Evolutionary conservation across 2,113 vertebrate species (phyloP).

Genomic region (Chascanopsetta lugubris): DNA sequence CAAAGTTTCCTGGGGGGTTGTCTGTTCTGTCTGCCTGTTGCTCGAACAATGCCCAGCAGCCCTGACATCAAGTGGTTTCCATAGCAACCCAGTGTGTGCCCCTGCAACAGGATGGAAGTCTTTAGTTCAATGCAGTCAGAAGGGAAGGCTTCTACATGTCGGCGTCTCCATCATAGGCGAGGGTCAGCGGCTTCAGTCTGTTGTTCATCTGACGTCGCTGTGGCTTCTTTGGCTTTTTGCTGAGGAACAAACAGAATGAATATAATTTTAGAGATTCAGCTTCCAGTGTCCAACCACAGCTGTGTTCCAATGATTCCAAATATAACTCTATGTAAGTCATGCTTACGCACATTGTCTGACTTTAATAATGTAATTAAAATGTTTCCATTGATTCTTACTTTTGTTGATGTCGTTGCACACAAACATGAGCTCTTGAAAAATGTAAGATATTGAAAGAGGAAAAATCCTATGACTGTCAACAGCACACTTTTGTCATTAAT

Average conservation of each 20-base stretch:
- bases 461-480: too few relatives aligned
- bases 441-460: too few relatives aligned
- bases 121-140: slow-evolving; percentile 8
- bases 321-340: too few relatives aligned
- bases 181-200: slow-evolving; percentile 95
- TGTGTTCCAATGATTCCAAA: not conserved
- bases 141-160: slow-evolving; percentile 87
- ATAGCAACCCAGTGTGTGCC: slow-evolving; percentile 31
- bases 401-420: too few relatives aligned
- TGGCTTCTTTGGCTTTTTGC: slow-evolving; percentile 99
- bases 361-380: not conserved
- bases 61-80: slow-evolving; percentile 40
- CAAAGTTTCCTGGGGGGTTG: slow-evolving; percentile 18
- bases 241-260: slow-evolving; percentile 53
- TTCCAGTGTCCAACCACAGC: not conserved
- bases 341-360: too few relatives aligned
- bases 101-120: slow-evolving; percentile 25
- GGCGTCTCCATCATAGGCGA: slow-evolving; percentile 97
- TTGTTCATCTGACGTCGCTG: slow-evolving; percentile 96
- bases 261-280: not conserved
- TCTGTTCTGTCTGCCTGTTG: slow-evolving; percentile 16
- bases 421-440: too few relatives aligned
- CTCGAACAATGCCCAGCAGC: slow-evolving; percentile 24
- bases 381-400: not conserved
- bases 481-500: too few relatives aligned